Conservation (phyloP, 2,888 invertebrate genomes). For the Acheta domesticus region DNA sequence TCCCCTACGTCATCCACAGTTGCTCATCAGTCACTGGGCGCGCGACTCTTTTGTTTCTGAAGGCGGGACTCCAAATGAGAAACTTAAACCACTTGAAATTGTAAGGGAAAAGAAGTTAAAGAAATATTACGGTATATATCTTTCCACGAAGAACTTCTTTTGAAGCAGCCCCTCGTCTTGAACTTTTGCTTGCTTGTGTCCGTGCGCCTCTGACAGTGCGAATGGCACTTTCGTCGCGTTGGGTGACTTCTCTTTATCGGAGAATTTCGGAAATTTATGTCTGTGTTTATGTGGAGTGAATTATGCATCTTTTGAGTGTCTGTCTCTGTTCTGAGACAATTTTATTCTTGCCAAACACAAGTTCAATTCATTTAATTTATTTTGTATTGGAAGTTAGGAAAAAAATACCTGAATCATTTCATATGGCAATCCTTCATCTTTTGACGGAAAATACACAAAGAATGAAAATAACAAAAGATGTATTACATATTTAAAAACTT, state of each 20-base stretch:
- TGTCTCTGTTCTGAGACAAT: no score
- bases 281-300: not conserved
- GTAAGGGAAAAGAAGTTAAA: constrained; percentile 18
- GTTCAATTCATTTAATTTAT: no score
- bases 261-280: not conserved
- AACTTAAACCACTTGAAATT: constrained; percentile 11
- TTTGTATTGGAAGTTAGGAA: no score
- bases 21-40: not conserved
- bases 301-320: not conserved
- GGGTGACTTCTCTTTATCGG: not conserved
- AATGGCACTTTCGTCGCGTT: not conserved
- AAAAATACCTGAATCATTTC: no score
- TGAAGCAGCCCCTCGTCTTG: not conserved
- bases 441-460: no score
- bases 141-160: not conserved
- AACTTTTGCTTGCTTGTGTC: not conserved
- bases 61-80: constrained; percentile 1
- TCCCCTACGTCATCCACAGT: constrained; percentile 10
- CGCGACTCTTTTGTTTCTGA: constrained; percentile 18
- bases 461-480: no score
- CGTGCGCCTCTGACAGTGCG: not conserved
- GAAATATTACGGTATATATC: constrained; percentile 18
- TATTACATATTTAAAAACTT: no score
- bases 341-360: no score
- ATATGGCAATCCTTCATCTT: no score